phyloP scores from a whole-genome alignment of 2,113 vertebrate species.

The Neopipo cinnamomea region DNA sequence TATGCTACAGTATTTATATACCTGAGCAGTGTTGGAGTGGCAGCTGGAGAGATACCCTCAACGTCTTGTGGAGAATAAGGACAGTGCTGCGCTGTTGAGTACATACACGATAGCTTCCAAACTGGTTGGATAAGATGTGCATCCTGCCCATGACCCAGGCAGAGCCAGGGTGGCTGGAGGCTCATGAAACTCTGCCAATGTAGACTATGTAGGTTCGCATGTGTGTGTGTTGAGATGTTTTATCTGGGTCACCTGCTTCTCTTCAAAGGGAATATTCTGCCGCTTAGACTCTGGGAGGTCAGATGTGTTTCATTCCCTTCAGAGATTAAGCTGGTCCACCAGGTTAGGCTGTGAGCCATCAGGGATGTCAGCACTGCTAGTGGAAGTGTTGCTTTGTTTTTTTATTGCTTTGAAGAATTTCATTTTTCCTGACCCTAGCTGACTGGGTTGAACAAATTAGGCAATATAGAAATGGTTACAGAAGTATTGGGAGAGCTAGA shows the following conservation, averaged over 20 bases:
- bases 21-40: background rate
- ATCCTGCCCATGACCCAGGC: background rate
- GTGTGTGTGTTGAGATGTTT: background rate
- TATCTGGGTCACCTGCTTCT: background rate
- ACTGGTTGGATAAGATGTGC: background rate
- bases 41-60: background rate
- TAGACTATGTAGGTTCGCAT: accelerated
- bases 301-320: background rate
- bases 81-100: background rate
- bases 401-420: background rate
- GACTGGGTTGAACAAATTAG: background rate
- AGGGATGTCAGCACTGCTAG: background rate
- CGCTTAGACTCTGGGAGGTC: background rate
- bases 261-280: background rate
- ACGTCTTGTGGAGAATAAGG: background rate
- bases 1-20: background rate
- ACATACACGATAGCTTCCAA: accelerated
- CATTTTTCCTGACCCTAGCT: background rate
- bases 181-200: background rate
- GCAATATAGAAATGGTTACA: background rate
- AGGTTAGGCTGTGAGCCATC: background rate
- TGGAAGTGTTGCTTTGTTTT: background rate
- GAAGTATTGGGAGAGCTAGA: background rate
- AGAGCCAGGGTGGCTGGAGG: background rate
- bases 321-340: background rate